Evolutionary conservation across 2,797 vertebrate genomes (phyloP).

Genomic region (Melanotaenia pygmaea): DNA sequence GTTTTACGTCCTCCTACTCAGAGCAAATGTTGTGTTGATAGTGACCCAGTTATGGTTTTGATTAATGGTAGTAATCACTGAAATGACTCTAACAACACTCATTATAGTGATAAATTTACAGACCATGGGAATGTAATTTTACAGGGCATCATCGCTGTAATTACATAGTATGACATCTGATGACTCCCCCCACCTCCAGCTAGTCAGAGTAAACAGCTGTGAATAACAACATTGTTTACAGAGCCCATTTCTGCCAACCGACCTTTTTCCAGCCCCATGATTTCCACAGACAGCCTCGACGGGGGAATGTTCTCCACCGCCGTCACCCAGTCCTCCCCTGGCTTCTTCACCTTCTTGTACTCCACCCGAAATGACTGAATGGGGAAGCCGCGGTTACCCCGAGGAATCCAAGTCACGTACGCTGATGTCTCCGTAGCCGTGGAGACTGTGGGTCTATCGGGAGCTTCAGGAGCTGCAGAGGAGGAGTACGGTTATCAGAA

Average conservation of each 20-base stretch:
- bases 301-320: slow-evolving; percentile 95
- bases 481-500: slow-evolving; percentile 29
- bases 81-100: slow-evolving; percentile 69
- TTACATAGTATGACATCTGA: slow-evolving; percentile 45
- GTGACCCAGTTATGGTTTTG: slow-evolving; percentile 50
- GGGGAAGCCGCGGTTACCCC: slow-evolving; percentile 95
- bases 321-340: slow-evolving; percentile 91
- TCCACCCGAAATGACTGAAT: slow-evolving; percentile 97
- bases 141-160: slow-evolving; percentile 62
- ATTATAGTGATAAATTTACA: slow-evolving; percentile 73
- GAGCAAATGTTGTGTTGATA: slow-evolving; percentile 43
- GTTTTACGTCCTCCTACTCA: slow-evolving; percentile 54
- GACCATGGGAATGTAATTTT: slow-evolving; percentile 68
- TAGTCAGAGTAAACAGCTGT: slow-evolving; percentile 27
- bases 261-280: slow-evolving; percentile 95
- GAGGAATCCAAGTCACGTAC: slow-evolving; percentile 99
- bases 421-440: slow-evolving; percentile 95
- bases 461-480: slow-evolving; percentile 93
- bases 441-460: slow-evolving; percentile 96
- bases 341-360: slow-evolving; percentile 93
- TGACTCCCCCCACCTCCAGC: slow-evolving; percentile 15
- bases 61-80: slow-evolving; percentile 73
- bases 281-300: slow-evolving; percentile 95
- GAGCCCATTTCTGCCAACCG: slow-evolving; percentile 37
- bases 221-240: slow-evolving; percentile 17